phyloP scores from a whole-genome alignment of 2,113 vertebrate genomes.

The Neogobius melanostomus region DNA sequence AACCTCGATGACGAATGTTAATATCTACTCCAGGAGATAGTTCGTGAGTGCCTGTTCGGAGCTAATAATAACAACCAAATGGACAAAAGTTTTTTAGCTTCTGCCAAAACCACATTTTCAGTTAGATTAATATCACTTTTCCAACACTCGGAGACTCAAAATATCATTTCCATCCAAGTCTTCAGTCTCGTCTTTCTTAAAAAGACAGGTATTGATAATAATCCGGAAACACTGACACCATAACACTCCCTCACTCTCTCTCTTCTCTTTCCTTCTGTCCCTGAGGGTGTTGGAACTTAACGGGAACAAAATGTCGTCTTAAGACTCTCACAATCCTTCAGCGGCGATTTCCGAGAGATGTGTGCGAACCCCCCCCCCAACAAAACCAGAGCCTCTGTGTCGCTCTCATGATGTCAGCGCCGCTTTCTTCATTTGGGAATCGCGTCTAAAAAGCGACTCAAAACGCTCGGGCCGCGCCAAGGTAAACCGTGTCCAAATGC shows the following conservation, averaged over 20 bases:
- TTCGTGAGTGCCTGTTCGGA: conserved; percentile 17
- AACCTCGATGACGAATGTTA: no score
- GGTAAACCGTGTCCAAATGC: conserved; percentile 97
- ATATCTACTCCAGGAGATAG: conserved; percentile 1
- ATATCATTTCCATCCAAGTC: conserved; percentile 46
- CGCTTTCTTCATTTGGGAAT: conserved; percentile 88
- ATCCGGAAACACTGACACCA: conserved; percentile 54
- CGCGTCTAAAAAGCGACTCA: conserved; percentile 77
- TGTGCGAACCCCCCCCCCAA: conserved; percentile 66
- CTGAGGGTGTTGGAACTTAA: conserved; percentile 35
- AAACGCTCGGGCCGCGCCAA: conserved; percentile 95
- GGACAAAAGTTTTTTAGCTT: neutral
- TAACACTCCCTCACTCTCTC: conserved; percentile 58
- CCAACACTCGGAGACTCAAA: conserved; percentile 15
- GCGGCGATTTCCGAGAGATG: conserved; percentile 73
- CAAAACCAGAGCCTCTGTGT: conserved; percentile 65
- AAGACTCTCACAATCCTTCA: conserved; percentile 44
- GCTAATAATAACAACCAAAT: no score
- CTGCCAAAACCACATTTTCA: conserved; percentile 8
- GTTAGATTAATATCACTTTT: conserved; percentile 32
- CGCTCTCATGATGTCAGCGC: conserved; percentile 93
- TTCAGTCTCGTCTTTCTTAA: conserved; percentile 23
- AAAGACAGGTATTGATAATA: conserved; percentile 52
- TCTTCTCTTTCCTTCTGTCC: conserved; percentile 29
- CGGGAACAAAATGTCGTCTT: conserved; percentile 49